Base-by-base conservation (phyloP, 2,113 vertebrate genomes). In the Perca flavescens region DNA sequence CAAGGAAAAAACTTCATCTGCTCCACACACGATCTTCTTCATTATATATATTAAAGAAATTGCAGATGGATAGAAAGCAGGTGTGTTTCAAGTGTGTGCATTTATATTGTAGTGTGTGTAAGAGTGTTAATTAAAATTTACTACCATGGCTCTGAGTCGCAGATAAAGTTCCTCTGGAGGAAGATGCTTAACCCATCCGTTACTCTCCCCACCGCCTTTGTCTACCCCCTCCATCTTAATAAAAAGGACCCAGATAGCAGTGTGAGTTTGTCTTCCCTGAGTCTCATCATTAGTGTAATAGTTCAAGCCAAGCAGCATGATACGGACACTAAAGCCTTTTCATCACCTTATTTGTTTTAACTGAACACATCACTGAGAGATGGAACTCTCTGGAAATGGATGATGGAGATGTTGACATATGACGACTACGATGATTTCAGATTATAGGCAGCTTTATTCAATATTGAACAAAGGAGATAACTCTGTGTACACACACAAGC, bases 201-300 rank as follows among this genome's bases (percentile, higher is more conserved):
- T 86, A 77, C 72, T 79, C 72, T 84, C 79, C 88, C 77, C 31
- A 7, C 61, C 34, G 31, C 68, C 85, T 90, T 86, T 64, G 31
- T 88, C 82, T 77, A 28, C 72, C 43, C 76, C 65, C 85, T 89
- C 79, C 77, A 65, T 91, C 87, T 88, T 86, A 84, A 90, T 92
- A 88, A 91, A 84, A 90, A 89, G 84, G 82, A 86, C 85, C 85
- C 43, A 66, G 89, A 84, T 88, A 85, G 92, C 86, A 16, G 34
- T 80, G 87, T 76, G 89, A 93, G 82, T 90, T 82, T 80, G 71
- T 36, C 73, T 88, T 92, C 50, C 77, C 74, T 0, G 12, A 57
- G 71, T 76, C 80, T 86, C 80, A 67, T 90, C 74, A 91, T 92
- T 91, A 89, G 82, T 77, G 54, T 21, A 34, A 56, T 47, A 60